phyloP scores from a whole-genome alignment of 2,888 invertebrate species.

The Protophormia terraenovae region DNA sequence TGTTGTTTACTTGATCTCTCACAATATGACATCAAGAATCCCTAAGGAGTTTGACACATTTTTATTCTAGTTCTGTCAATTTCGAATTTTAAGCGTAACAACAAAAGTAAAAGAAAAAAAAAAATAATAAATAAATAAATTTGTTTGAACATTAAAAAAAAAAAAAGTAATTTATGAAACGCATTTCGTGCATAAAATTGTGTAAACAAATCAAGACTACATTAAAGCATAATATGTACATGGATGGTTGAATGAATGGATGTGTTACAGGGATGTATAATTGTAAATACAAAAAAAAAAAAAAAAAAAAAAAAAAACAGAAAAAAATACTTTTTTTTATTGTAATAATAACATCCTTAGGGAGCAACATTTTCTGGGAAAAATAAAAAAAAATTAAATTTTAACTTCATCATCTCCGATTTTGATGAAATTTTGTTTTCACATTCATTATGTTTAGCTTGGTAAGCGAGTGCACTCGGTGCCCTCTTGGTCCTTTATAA shows the following conservation, averaged over 20 bases:
- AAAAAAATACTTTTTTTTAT: too few relatives aligned
- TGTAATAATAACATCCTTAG: too few relatives aligned
- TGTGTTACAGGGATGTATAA: not conserved
- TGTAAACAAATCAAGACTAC: slow-evolving; percentile 58
- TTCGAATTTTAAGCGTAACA: slow-evolving; percentile 23
- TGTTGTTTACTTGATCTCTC: slow-evolving; percentile 44
- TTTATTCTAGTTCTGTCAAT: slow-evolving; percentile 23
- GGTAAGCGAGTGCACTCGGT: too few relatives aligned
- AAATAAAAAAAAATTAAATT: too few relatives aligned
- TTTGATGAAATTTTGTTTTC: too few relatives aligned
- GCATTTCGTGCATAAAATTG: slow-evolving; percentile 60
- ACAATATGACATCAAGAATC: slow-evolving; percentile 47
- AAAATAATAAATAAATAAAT: slow-evolving; percentile 16
- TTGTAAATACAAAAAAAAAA: too few relatives aligned
- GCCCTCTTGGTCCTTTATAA: too few relatives aligned
- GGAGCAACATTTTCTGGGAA: too few relatives aligned
- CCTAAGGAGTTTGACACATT: slow-evolving; percentile 56
- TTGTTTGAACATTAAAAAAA: slow-evolving; percentile 30
- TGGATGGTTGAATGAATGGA: not conserved
- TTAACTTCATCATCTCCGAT: too few relatives aligned
- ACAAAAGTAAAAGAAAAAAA: not conserved
- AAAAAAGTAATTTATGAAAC: slow-evolving; percentile 54
- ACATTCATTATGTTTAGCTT: too few relatives aligned
- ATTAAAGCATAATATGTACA: slow-evolving; percentile 8
- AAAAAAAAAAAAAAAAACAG: too few relatives aligned